phyloP scores from a whole-genome alignment of 2,113 vertebrate genomes.

The Nestor notabilis region DNA sequence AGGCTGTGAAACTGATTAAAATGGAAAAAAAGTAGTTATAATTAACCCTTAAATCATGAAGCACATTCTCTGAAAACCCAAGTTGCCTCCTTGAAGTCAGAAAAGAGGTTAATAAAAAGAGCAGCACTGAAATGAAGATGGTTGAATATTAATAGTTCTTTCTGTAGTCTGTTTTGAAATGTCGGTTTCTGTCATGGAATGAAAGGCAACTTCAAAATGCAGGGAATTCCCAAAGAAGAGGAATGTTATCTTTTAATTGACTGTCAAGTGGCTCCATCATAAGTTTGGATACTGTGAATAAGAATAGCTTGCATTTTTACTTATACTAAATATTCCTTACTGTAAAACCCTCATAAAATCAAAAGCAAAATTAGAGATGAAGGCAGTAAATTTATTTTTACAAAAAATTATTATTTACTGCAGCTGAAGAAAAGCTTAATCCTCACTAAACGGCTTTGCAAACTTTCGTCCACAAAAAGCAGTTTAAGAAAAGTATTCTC shows the following conservation, averaged over 20 bases:
- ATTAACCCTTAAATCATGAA: conserved; percentile 29
- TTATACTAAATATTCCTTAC: neutral
- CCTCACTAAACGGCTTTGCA: neutral
- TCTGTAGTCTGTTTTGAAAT: conserved; percentile 27
- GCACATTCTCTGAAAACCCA: neutral
- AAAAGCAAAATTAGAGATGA: neutral
- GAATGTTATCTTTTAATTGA: neutral
- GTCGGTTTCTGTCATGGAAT: neutral
- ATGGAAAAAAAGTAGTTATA: conserved; percentile 12
- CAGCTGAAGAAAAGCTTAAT: neutral
- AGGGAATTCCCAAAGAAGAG: neutral
- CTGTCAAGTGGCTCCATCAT: neutral
- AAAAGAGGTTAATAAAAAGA: conserved; percentile 11
- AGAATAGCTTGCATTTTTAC: neutral
- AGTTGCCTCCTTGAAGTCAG: neutral
- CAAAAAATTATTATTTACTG: neutral
- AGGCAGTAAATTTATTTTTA: neutral
- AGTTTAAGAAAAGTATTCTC: neutral
- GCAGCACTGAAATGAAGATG: neutral
- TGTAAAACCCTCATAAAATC: neutral
- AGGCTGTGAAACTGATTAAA: conserved; percentile 53
- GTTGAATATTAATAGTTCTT: neutral
- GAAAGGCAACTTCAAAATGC: neutral
- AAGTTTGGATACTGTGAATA: neutral
- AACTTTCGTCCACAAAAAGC: neutral